Conservation (phyloP, 2,113 vertebrate genomes). For the Osmerus mordax region DNA sequence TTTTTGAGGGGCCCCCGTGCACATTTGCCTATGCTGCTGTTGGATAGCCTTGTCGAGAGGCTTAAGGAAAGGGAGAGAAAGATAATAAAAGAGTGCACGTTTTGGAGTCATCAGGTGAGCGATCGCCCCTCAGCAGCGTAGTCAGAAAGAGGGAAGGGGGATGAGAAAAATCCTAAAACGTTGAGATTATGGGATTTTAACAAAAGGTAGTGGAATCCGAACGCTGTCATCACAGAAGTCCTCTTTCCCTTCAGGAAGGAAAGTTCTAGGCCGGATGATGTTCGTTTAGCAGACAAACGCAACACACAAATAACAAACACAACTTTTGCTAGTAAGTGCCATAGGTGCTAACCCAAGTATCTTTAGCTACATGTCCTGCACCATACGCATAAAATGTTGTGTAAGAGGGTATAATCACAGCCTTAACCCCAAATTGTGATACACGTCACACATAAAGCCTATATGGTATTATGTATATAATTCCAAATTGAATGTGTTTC, state of each 20-base stretch:
- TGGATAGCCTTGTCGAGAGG: slow-evolving; percentile 33
- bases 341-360: too few relatives aligned
- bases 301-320: too few relatives aligned
- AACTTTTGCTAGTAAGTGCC: too few relatives aligned
- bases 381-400: too few relatives aligned
- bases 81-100: slow-evolving; percentile 21
- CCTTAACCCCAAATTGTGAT: too few relatives aligned
- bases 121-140: slow-evolving; percentile 13
- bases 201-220: slow-evolving; percentile 14
- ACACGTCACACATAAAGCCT: too few relatives aligned
- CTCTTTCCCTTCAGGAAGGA: slow-evolving; percentile 12
- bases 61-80: slow-evolving; percentile 9
- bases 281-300: neutral
- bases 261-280: slow-evolving; percentile 9
- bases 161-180: slow-evolving; percentile 23
- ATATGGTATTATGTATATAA: too few relatives aligned
- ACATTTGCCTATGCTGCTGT: slow-evolving; percentile 50
- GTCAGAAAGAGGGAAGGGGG: slow-evolving; percentile 8
- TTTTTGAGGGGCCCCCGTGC: slow-evolving; percentile 39
- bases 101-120: slow-evolving; percentile 18
- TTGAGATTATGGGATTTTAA: slow-evolving; percentile 24
- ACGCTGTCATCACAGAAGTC: slow-evolving; percentile 10
- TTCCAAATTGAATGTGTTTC: too few relatives aligned
- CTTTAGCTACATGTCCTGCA: too few relatives aligned
- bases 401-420: too few relatives aligned